phyloP scores from a whole-genome alignment of 2,797 vertebrate genomes.

The Chloroceryle amazona region DNA sequence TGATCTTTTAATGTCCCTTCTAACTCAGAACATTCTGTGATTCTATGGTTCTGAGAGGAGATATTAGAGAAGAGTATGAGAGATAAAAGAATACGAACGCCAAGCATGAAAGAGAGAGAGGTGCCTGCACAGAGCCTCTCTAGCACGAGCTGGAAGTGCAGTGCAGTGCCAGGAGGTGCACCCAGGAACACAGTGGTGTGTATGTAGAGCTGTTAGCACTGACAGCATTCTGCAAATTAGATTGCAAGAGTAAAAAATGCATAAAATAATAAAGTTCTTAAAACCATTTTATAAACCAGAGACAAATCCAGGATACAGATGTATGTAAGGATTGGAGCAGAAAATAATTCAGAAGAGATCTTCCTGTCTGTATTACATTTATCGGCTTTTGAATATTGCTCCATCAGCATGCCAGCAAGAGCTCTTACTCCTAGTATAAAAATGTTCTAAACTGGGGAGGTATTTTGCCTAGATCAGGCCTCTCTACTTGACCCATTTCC shows the following conservation, averaged over 20 bases:
- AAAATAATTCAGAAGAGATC: conserved; percentile 15
- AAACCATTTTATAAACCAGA: not conserved
- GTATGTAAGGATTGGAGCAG: not conserved
- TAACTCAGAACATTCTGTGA: not conserved
- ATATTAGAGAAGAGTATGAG: not conserved
- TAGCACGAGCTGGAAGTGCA: not conserved
- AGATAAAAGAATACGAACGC: not conserved
- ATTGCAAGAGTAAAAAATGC: not conserved
- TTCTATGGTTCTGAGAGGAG: not conserved
- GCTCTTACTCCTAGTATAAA: not conserved
- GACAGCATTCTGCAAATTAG: not conserved
- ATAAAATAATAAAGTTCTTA: not conserved
- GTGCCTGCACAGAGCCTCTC: not conserved
- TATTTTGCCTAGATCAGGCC: not conserved
- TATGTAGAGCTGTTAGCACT: not conserved
- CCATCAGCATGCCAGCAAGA: not conserved
- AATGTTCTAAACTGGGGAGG: not conserved
- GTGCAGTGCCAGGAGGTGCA: not conserved
- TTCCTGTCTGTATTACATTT: not conserved
- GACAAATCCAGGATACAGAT: not conserved
- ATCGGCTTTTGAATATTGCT: not conserved
- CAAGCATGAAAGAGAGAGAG: not conserved
- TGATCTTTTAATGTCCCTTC: not conserved
- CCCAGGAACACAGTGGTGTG: rapidly evolving
- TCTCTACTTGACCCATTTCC: not conserved